A percentile compares a stretch with the other conserved stretches of the same genome.
phyloP scores from a whole-genome alignment of 1,140 invertebrate species.

The Drosophila seguyi region DNA sequence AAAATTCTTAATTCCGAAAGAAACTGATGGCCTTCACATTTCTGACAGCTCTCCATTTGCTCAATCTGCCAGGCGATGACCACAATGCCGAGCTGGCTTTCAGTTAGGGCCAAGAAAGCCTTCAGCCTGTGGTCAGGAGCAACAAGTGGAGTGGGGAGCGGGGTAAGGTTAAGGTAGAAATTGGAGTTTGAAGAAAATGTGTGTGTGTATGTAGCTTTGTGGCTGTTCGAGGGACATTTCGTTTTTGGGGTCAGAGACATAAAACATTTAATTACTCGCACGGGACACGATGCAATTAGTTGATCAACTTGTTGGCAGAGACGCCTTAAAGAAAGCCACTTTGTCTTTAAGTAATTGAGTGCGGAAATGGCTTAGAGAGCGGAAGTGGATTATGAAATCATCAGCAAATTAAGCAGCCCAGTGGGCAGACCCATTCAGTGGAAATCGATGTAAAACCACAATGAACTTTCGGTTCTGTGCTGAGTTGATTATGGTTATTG shows the following conservation, averaged over 20 bases:
- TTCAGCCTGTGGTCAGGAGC: constrained; percentile 53
- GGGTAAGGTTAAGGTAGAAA: background rate
- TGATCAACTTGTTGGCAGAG: constrained; percentile 33
- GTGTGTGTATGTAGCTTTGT: constrained; percentile 4
- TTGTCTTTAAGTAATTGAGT: constrained; percentile 55
- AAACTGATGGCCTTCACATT: background rate
- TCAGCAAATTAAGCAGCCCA: constrained; percentile 53
- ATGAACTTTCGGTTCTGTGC: background rate
- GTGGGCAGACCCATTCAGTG: constrained; percentile 11
- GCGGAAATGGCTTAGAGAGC: background rate
- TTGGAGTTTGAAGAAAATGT: constrained; percentile 22
- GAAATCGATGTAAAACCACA: constrained; percentile 16
- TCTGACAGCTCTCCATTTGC: background rate
- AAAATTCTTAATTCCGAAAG: background rate
- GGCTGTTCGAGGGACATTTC: constrained; percentile 10
- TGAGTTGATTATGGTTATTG: constrained; percentile 2
- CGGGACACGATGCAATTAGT: constrained; percentile 31
- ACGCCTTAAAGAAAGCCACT: constrained; percentile 27
- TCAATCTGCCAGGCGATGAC: constrained; percentile 16
- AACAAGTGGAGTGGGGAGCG: constrained; percentile 25
- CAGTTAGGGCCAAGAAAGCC: constrained; percentile 22
- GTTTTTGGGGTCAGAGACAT: constrained; percentile 33
- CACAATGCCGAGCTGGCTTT: constrained; percentile 36
- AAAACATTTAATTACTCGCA: constrained; percentile 50
- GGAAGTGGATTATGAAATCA: constrained; percentile 39